Base-by-base conservation (phyloP, 2,888 invertebrate species). In the Sicus ferrugineus region DNA sequence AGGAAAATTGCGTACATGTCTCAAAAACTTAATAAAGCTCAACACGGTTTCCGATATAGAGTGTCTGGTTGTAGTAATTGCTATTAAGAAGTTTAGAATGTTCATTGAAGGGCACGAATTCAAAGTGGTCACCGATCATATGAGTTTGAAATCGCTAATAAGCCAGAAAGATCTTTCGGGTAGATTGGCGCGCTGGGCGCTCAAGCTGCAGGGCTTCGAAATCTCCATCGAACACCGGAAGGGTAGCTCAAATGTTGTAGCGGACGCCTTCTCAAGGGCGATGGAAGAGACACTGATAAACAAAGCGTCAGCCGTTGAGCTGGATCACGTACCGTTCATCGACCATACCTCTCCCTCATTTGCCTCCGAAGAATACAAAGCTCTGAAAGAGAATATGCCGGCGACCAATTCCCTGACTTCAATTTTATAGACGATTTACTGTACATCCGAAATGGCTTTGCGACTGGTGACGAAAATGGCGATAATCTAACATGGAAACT, bases 11-110 rank as follows among this genome's bases (percentile, higher is more conserved):
- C 73, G 0, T 72, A 58, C 31, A 59, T 69, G 65, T 73, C 73
- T 0, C 68, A 73, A 21, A 74, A 74, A 34, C 30, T 74, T 3
- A 73, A 73, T 23, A 65, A 56, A 1, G 71, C 70, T 14, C 73
- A 73, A 67, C 26, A 59, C 56, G 7, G 61, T 70, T 16, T 54
- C 70, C 7, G 69, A 70, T 31, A 14, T 62, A 19, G 70, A 69
- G 52, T 72, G 68, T 38, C n/a, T 70, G 9, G 69, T 69, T 1
- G 68, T 66, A 2, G 65, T 72, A 3, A 26, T 67, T 2, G 63
- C 66, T 11, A 62, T 71, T 3, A 54, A 67, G 16, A 70, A 70
- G 19, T 69, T 71, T 30, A 46, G 69, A 11, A 28, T 63, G n/a
- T 70, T 70, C n/a, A 46, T 62, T 14, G 58, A 58, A 30, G 58